A percentile compares a stretch with the other conserved stretches of the same genome.
These are phyloP conservation scores for Cataglyphis livida DNA, from an alignment of 2,888 invertebrate genomes.

Conservation along the genomic window DNA sequence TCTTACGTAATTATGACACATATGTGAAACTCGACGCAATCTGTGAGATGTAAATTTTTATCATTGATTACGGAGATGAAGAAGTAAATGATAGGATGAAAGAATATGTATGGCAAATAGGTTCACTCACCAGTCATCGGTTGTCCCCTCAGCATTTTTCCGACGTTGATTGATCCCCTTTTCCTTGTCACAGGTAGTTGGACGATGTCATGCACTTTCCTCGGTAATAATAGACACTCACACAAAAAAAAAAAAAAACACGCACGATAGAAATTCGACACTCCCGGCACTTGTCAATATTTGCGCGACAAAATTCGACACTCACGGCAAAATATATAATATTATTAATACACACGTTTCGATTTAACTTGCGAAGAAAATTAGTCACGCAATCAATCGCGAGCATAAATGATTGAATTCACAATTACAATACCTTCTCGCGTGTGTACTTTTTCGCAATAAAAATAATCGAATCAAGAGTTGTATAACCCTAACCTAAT, in stretches of 20 bases:
- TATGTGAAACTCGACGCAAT: neutral
- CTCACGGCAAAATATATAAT: neutral
- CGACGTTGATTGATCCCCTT: neutral
- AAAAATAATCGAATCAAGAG: neutral
- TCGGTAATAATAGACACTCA: neutral
- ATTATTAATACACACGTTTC: neutral
- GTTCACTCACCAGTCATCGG: slow-evolving; percentile 9
- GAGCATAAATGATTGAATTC: neutral
- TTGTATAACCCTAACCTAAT: too few relatives aligned
- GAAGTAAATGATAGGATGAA: neutral
- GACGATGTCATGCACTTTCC: neutral
- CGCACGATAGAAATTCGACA: neutral
- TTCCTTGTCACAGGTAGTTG: neutral
- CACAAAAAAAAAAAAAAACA: neutral
- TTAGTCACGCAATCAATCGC: slow-evolving; percentile 1
- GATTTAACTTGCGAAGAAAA: slow-evolving; percentile 2
- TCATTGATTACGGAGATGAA: neutral
- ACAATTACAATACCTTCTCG: neutral
- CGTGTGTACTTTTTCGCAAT: too few relatives aligned
- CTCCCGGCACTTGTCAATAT: neutral
- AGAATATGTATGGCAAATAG: neutral
- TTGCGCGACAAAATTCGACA: neutral
- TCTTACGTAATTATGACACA: neutral
- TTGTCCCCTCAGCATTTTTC: neutral
- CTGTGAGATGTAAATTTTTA: neutral